phyloP scores from a whole-genome alignment of 2,888 invertebrate species.

The Brenthis ino region DNA sequence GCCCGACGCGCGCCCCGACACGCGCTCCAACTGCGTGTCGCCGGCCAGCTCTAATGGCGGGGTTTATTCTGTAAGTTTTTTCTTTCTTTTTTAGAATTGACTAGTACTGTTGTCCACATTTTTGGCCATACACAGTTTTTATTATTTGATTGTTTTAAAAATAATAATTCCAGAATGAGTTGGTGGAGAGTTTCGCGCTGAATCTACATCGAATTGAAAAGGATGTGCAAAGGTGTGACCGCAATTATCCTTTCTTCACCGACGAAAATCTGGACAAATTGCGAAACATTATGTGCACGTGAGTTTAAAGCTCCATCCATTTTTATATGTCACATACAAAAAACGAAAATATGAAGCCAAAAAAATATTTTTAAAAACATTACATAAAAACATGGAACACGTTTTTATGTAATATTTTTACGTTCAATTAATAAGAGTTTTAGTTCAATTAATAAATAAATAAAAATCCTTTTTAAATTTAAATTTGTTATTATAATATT shows the following conservation, averaged over 20 bases:
- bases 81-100: constrained; percentile 26
- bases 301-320: constrained; percentile 55
- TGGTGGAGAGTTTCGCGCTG: constrained; percentile 91
- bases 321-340: too few species aligned
- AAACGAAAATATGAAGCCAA: too few species aligned
- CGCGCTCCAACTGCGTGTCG: constrained; percentile 87
- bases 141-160: too few species aligned
- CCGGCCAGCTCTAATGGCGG: constrained; percentile 96
- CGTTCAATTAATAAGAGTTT: too few species aligned
- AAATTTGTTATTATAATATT: too few species aligned
- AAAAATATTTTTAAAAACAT: too few species aligned
- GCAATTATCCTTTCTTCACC: constrained; percentile 96
- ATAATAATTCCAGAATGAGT: constrained; percentile 85
- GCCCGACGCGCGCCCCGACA: constrained; percentile 70
- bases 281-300: constrained; percentile 98
- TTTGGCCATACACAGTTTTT: background rate
- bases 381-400: too few species aligned
- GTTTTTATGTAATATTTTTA: too few species aligned
- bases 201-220: constrained; percentile 98
- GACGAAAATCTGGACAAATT: constrained; percentile 94
- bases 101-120: too few species aligned
- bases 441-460: too few species aligned
- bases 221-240: constrained; percentile 97
- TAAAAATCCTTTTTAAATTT: too few species aligned
- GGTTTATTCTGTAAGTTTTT: constrained; percentile 88